Percentiles rank a stretch among this genome's conserved stretches.
These are phyloP conservation scores for Phengaris arion DNA, from an alignment of 2,888 invertebrate genomes.

Conservation along the genomic window DNA sequence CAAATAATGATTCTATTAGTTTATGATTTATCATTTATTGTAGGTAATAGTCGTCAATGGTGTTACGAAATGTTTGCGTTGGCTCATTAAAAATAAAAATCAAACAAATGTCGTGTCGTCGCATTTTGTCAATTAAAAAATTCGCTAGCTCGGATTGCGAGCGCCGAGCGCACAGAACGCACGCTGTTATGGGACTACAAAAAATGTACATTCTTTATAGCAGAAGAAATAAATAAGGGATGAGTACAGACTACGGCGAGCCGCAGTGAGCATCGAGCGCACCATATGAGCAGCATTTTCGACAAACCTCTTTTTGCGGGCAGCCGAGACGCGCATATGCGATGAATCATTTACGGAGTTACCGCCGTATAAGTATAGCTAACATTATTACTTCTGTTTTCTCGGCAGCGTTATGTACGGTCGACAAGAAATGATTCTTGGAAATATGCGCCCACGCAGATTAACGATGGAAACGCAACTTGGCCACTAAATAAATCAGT, in stretches of 20 bases:
- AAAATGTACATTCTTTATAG: constrained; percentile 72
- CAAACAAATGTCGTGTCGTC: constrained; percentile 60
- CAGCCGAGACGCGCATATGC: constrained; percentile 75
- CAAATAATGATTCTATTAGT: constrained; percentile 28
- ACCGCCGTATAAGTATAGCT: constrained; percentile 72
- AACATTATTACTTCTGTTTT: constrained; percentile 77
- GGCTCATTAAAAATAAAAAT: constrained; percentile 68
- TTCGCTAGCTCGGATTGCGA: constrained; percentile 60
- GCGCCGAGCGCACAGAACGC: constrained; percentile 48
- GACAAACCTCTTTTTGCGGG: constrained; percentile 75
- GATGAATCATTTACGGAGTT: constrained; percentile 78
- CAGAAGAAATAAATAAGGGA: constrained; percentile 78
- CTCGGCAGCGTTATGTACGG: constrained; percentile 72
- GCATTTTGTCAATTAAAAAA: constrained; percentile 75
- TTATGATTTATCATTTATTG: constrained; percentile 15
- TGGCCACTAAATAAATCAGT: constrained; percentile 76
- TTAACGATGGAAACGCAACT: constrained; percentile 76
- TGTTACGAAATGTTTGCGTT: constrained; percentile 39
- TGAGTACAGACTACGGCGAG: constrained; percentile 63
- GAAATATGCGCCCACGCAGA: constrained; percentile 78
- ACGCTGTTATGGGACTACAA: constrained; percentile 66
- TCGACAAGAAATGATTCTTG: constrained; percentile 75
- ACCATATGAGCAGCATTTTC: constrained; percentile 73
- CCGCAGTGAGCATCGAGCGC: constrained; percentile 53
- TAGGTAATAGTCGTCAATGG: neutral